Conservation (phyloP, 2,113 vertebrate genomes). For the Corythornis madagascariensis region DNA sequence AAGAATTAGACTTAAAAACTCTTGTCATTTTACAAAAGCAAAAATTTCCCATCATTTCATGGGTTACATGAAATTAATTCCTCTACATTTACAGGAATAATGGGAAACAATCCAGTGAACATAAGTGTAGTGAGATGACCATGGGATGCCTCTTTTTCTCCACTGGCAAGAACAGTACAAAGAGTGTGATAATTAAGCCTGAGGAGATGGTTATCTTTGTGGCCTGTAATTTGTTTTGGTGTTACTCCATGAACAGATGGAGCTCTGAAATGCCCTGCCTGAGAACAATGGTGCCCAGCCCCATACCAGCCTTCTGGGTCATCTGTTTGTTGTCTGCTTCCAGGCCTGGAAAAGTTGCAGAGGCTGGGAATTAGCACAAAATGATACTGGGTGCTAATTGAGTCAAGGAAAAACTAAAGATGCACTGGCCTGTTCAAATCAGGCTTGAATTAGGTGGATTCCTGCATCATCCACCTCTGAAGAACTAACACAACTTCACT, state of each 20-base stretch:
- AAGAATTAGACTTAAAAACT: background rate
- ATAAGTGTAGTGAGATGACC: background rate
- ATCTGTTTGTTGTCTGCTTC: constrained; percentile 17
- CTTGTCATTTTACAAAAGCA: background rate
- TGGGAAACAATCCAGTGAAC: background rate
- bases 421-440: constrained; percentile 18
- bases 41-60: background rate
- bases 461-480: background rate
- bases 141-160: background rate
- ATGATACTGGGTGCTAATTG: background rate
- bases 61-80: background rate
- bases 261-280: constrained; percentile 22
- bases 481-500: background rate
- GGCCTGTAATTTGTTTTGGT: background rate
- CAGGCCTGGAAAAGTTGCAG: constrained; percentile 18
- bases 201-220: background rate
- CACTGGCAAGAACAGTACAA: background rate
- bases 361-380: constrained; percentile 4
- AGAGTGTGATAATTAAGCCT: constrained; percentile 26
- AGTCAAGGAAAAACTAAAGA: constrained; percentile 9
- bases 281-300: constrained; percentile 37
- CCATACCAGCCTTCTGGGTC: background rate
- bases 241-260: constrained; percentile 22
- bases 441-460: background rate
- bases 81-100: background rate